Percentiles rank a stretch among this genome's conserved stretches.
Conservation (phyloP, 53 echinoderm and acorn worm genomes). For the Antedon mediterranea region DNA sequence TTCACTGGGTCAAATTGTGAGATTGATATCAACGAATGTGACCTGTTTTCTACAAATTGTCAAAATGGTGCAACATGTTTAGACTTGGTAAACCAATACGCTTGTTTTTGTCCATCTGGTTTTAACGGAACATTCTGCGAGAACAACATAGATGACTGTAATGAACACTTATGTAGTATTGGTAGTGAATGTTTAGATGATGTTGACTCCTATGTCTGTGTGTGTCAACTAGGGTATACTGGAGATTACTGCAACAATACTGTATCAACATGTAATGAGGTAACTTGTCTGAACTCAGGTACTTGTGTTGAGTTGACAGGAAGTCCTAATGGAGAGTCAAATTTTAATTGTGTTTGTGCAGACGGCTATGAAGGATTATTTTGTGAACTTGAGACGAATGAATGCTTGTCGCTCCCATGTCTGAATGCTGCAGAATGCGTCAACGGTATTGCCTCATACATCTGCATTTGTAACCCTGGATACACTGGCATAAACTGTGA, state of each 20-base stretch:
- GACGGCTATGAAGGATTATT: conserved; percentile 31
- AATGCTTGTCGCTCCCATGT: conserved; percentile 37
- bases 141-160: conserved; percentile 44
- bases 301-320: conserved; percentile 15
- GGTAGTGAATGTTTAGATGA: conserved; percentile 34
- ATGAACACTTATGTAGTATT: conserved; percentile 24
- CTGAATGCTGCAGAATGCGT: conserved; percentile 17
- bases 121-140: conserved; percentile 36
- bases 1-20: conserved; percentile 36
- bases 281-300: conserved; percentile 28
- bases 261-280: conserved; percentile 18
- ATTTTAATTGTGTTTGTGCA: conserved; percentile 24
- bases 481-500: conserved; percentile 28
- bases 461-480: conserved; percentile 18
- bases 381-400: conserved; percentile 27
- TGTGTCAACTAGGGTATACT: conserved; percentile 20
- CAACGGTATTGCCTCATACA: conserved; percentile 22
- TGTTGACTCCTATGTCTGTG: conserved; percentile 14
- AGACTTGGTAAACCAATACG: conserved; percentile 25
- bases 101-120: conserved; percentile 40
- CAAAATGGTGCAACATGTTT: conserved; percentile 42
- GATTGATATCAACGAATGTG: conserved; percentile 40
- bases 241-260: conserved; percentile 29
- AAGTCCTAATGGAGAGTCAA: background rate
- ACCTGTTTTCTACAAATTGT: conserved; percentile 13